Conservation (phyloP, 1,140 invertebrate species). For the Prorops nasuta region DNA sequence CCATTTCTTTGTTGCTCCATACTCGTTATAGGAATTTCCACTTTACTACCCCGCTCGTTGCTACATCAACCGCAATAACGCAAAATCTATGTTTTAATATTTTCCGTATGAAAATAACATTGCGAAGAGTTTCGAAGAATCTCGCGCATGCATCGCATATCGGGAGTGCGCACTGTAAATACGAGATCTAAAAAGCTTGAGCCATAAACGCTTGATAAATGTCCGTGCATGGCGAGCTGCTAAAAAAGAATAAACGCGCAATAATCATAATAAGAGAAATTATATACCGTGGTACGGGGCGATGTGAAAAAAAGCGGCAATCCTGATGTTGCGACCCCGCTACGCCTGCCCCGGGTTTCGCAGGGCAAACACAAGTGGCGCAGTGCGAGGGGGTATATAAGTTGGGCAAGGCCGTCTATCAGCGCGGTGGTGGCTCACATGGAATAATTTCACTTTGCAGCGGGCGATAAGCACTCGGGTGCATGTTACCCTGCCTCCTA, state of each 20-base stretch:
- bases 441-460: slow-evolving; percentile 55
- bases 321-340: neutral
- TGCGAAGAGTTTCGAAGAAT: too few relatives aligned
- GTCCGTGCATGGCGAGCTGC: neutral
- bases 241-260: too few relatives aligned
- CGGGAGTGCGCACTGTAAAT: neutral
- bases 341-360: neutral
- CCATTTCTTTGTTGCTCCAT: too few relatives aligned
- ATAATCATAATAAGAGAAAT: neutral
- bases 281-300: neutral
- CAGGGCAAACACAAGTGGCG: neutral
- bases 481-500: slow-evolving; percentile 45
- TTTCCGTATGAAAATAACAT: too few relatives aligned
- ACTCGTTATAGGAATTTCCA: too few relatives aligned
- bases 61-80: neutral
- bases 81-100: too few relatives aligned
- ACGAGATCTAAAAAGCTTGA: neutral
- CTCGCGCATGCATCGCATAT: neutral
- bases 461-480: slow-evolving; percentile 44
- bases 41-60: neutral
- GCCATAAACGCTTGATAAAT: neutral
- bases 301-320: neutral
- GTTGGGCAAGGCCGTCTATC: too few relatives aligned
- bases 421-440: slow-evolving; percentile 36
- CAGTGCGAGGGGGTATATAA: too few relatives aligned